Evolutionary conservation across 2,113 vertebrate species (phyloP), one percentile per base, ranked within the genome.

Genomic region (Formicarius rufipectus): DNA sequence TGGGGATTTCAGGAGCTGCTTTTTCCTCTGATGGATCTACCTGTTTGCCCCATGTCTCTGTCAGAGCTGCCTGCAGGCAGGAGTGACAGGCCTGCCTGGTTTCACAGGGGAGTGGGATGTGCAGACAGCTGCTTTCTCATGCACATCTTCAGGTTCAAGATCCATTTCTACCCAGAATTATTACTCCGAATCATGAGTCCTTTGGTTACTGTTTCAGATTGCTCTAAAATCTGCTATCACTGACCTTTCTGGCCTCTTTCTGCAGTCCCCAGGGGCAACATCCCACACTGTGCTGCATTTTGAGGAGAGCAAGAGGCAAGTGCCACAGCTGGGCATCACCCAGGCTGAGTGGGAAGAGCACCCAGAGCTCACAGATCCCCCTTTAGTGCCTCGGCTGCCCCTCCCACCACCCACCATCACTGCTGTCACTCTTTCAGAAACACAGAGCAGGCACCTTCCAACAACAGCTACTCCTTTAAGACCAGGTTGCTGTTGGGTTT

Each of bases 191-290:
- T 63, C 69, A 52, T 0, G 1, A 0, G 5, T 82, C 28, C 53
- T 76, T 72, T 44, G n/a, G n/a, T 22, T 47, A 2, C 31, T 63
- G 23, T 72, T 87, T 87, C 66, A 67, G 23, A 8, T 60, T 10
- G 7, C 33, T 81, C 59, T 77, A 21, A 64, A 66, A 74, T 9
- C 28, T 62, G 28, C 69, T 13, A 0, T n/a, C 39, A 19, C 17
- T 2, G 10, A 44, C 44, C 7, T 30, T 49, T 23, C 55, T 33
- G 68, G 17, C 27, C 25, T 55, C 50, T 55, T 45, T 47, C 31
- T 45, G 40, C 15, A 4, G 6, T 33, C 15, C 27, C 42, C 42
- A 4, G 0, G 0, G 10, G 33, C 18, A 33, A 15, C 21, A 28
- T 6, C 37, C 22, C 5, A 2, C 27, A 4, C 35, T 45, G 49